phyloP scores from a whole-genome alignment of 2,888 invertebrate genomes.

The Emmelina monodactyla region DNA sequence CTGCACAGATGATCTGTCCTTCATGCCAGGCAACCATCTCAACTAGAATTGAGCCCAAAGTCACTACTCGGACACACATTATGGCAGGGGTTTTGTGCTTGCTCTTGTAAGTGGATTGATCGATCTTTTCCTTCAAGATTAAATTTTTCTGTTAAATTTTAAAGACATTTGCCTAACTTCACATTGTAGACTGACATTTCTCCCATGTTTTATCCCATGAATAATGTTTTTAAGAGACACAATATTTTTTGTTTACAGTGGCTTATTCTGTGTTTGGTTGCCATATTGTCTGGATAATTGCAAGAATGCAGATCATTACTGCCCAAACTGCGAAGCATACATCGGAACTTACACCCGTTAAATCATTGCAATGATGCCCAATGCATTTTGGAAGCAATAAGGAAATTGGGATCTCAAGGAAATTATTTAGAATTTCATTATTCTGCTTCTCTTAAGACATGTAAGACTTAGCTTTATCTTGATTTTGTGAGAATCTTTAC shows the following conservation, averaged over 20 bases:
- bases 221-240: too few species aligned
- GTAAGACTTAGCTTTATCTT: too few species aligned
- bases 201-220: not conserved
- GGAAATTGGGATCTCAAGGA: not conserved
- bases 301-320: conserved; percentile 65
- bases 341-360: conserved; percentile 49
- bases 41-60: not conserved
- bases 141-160: too few species aligned
- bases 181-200: too few species aligned
- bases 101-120: not conserved
- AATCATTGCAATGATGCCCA: too few species aligned
- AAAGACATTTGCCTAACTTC: too few species aligned
- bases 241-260: conserved; percentile 26
- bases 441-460: conserved; percentile 6
- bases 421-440: conserved; percentile 3
- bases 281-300: conserved; percentile 68
- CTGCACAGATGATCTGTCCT: not conserved
- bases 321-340: conserved; percentile 62
- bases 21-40: not conserved
- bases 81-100: not conserved
- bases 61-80: not conserved
- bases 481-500: too few species aligned
- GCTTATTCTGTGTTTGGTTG: conserved; percentile 64
- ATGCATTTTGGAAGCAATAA: too few species aligned
- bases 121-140: not conserved